A percentile compares a stretch with the other conserved stretches of the same genome.
phyloP scores from a whole-genome alignment of 2,113 vertebrate genomes.

The Sapayoa aenigma region DNA sequence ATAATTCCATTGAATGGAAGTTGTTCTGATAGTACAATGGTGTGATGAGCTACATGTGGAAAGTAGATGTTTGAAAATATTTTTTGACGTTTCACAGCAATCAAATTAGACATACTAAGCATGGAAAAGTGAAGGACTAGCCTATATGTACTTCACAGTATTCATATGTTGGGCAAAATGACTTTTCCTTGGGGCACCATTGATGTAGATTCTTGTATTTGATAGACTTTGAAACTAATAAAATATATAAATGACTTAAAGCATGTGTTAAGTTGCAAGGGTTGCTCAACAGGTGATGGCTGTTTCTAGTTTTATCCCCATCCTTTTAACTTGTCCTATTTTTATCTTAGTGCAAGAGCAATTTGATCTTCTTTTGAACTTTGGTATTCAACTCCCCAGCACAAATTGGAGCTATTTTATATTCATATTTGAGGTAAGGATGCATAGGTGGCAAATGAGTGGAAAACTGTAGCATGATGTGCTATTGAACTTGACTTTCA shows the following conservation, averaged over 20 bases:
- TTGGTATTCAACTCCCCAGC: background rate
- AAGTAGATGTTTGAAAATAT: background rate
- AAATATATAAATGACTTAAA: background rate
- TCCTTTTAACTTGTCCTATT: slow-evolving; percentile 21
- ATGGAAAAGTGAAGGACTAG: background rate
- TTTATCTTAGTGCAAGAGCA: background rate
- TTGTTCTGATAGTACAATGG: background rate
- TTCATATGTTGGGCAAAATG: background rate
- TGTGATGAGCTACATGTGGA: background rate
- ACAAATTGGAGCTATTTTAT: background rate
- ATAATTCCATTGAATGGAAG: background rate
- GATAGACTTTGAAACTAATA: background rate
- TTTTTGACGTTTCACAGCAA: background rate
- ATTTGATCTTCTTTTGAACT: slow-evolving; percentile 35
- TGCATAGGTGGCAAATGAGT: background rate
- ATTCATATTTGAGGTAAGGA: background rate
- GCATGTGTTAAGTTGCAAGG: background rate
- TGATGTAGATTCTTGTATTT: background rate
- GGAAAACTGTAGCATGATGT: background rate
- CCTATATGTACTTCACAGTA: background rate
- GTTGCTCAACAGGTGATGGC: background rate
- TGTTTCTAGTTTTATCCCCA: slow-evolving; percentile 27
- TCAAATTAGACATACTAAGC: background rate
- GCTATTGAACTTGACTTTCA: background rate
- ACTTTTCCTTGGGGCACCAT: background rate